Percentiles rank a stretch among this genome's conserved stretches.
phyloP scores from a whole-genome alignment of 2,888 invertebrate genomes.

The Coelopa pilipes region DNA sequence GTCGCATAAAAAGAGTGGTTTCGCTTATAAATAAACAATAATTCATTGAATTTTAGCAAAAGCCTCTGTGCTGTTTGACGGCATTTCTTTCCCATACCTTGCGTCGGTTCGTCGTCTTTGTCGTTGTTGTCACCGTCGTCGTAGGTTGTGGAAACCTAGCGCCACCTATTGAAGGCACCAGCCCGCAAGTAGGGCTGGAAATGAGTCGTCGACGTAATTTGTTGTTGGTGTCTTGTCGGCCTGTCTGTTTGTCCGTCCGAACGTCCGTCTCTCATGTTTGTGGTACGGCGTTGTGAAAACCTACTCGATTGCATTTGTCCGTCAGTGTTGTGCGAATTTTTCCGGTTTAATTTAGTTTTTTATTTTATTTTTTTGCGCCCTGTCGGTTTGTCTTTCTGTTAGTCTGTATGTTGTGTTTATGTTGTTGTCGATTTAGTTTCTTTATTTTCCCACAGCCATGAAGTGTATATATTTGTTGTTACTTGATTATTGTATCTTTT shows the following conservation, averaged over 20 bases:
- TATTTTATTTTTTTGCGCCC: background rate
- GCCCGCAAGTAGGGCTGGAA: background rate
- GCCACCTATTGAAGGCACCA: background rate
- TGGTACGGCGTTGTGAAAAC: background rate
- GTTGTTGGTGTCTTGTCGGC: background rate
- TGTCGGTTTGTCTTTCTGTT: background rate
- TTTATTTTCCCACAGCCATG: conserved; percentile 2
- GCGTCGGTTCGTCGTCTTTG: too few species aligned
- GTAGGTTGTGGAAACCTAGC: background rate
- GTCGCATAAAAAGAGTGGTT: too few species aligned
- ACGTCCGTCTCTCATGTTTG: too few species aligned
- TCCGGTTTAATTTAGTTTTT: background rate
- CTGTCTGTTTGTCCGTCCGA: background rate
- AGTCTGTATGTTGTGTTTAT: too few species aligned
- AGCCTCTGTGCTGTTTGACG: too few species aligned
- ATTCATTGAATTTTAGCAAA: too few species aligned
- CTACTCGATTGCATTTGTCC: background rate
- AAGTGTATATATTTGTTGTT: background rate
- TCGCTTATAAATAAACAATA: too few species aligned
- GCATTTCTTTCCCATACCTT: too few species aligned
- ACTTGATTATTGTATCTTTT: background rate
- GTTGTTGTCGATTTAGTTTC: background rate
- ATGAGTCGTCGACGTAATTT: background rate
- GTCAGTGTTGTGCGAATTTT: conserved; percentile 2
- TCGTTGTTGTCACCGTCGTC: background rate